A percentile compares a stretch with the other conserved stretches of the same genome.
phyloP scores from a whole-genome alignment of 2,888 invertebrate species.

The Minunthozetes semirufus region DNA sequence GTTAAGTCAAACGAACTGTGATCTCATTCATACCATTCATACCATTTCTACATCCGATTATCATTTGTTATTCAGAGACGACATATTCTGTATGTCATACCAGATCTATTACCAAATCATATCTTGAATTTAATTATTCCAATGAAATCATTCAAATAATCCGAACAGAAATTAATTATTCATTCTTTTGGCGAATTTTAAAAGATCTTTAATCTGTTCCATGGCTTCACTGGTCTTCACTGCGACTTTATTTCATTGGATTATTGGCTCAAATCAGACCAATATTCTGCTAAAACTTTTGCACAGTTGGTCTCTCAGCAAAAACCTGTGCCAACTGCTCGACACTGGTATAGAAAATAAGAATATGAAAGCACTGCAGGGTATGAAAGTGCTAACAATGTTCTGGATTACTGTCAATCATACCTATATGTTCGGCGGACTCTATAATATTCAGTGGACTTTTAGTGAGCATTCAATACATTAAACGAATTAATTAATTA shows the following conservation, averaged over 20 bases:
- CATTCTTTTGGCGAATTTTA: background rate
- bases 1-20: too few relatives aligned
- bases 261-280: background rate
- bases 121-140: too few relatives aligned
- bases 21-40: too few relatives aligned
- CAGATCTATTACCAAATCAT: too few relatives aligned
- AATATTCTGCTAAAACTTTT: background rate
- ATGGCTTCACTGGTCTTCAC: background rate
- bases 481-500: background rate
- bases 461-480: background rate
- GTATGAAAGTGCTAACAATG: conserved; percentile 24
- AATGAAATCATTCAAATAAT: background rate
- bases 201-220: background rate
- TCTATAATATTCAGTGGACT: conserved; percentile 26
- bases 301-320: background rate
- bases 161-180: background rate
- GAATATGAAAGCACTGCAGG: background rate
- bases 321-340: background rate
- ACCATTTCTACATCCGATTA: too few relatives aligned
- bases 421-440: conserved; percentile 27
- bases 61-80: too few relatives aligned
- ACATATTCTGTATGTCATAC: too few relatives aligned
- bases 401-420: conserved; percentile 25
- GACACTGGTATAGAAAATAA: background rate
- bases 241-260: background rate